A percentile compares a stretch with the other conserved stretches of the same genome.
Conservation (phyloP, 2,888 invertebrate genomes). For the Gibbula magus region DNA sequence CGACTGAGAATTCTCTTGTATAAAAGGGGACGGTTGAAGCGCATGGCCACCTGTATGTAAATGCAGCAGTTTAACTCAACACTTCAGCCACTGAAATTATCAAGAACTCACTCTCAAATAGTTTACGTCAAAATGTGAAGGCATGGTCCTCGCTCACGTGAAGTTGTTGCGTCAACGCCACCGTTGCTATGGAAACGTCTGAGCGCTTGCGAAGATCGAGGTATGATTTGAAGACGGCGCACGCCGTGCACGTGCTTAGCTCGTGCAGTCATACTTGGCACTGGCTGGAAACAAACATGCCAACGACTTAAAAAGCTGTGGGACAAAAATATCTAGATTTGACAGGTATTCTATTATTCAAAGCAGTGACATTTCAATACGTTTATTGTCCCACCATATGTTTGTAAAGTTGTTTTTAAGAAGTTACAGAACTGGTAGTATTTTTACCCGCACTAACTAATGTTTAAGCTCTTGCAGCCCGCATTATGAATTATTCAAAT, state of each 20-base stretch:
- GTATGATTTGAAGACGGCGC: background rate
- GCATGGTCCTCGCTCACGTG: background rate
- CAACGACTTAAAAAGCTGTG: background rate
- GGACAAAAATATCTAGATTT: background rate
- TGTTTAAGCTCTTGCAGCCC: background rate
- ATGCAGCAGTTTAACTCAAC: too few species aligned
- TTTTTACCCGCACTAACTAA: background rate
- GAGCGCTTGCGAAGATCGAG: background rate
- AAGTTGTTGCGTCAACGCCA: background rate
- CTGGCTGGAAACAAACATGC: background rate
- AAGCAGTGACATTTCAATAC: conserved; percentile 3
- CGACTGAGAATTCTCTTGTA: too few species aligned
- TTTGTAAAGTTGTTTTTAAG: background rate
- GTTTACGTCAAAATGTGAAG: background rate
- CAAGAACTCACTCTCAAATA: background rate
- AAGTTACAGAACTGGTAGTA: background rate
- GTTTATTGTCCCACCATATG: background rate
- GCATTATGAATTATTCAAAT: conserved; percentile 4
- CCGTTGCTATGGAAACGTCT: background rate
- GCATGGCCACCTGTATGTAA: too few species aligned
- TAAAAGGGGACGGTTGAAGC: too few species aligned
- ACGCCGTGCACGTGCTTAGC: background rate
- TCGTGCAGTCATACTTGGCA: background rate
- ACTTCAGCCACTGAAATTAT: too few species aligned
- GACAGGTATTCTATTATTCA: background rate